These are phyloP conservation scores for Cremastobaeus sp. DNA, from an alignment of 2,888 invertebrate genomes.

Conservation along the genomic window DNA sequence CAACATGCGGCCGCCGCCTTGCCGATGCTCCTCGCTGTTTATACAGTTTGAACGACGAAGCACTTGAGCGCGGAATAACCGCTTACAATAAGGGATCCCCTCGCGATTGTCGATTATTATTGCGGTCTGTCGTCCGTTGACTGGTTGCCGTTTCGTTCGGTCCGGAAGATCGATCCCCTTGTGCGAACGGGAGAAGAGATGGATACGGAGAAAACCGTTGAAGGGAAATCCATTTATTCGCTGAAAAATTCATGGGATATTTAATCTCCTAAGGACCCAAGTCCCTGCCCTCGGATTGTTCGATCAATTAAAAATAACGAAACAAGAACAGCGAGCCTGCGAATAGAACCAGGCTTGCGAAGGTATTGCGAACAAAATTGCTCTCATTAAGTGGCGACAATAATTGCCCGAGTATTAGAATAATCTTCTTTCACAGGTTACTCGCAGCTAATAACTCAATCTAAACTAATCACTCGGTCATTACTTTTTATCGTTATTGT, in stretches of 20 bases:
- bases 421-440: too few species aligned
- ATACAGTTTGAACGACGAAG: too few species aligned
- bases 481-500: too few species aligned
- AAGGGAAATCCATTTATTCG: constrained; percentile 49
- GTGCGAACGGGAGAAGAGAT: constrained; percentile 42
- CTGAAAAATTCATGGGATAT: constrained; percentile 50
- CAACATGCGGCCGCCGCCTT: too few species aligned
- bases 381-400: constrained; percentile 21
- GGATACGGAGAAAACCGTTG: constrained; percentile 21
- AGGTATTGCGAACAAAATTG: too few species aligned
- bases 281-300: constrained; percentile 5
- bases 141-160: constrained; percentile 57
- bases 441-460: too few species aligned
- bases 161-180: constrained; percentile 58
- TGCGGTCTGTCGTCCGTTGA: constrained; percentile 55
- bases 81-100: constrained; percentile 48
- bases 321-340: constrained; percentile 29
- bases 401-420: constrained; percentile 13
- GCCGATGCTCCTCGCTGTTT: too few species aligned
- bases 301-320: constrained; percentile 48
- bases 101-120: constrained; percentile 57
- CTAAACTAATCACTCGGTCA: too few species aligned
- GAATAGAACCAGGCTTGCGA: too few species aligned
- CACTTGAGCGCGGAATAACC: too few species aligned
- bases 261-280: constrained; percentile 44